Evolutionary conservation across 2,888 invertebrate genomes (phyloP).

Genomic region (Lordiphosa andalusiaca): DNA sequence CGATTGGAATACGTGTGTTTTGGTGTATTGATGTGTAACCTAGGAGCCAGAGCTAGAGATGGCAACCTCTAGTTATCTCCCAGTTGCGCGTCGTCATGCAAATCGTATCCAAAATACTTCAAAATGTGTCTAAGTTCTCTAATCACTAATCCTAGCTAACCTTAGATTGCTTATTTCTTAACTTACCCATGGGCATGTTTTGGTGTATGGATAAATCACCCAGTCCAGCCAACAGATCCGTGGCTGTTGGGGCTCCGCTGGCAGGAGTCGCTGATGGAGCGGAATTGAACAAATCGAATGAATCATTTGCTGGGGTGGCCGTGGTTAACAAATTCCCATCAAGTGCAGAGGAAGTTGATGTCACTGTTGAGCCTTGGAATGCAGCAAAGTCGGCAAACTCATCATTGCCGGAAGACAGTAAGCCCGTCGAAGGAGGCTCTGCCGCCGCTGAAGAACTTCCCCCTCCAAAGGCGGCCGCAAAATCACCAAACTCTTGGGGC

Average conservation of each 20-base stretch:
- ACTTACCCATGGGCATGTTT: slow-evolving; percentile 80
- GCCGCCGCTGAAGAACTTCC: slow-evolving; percentile 11
- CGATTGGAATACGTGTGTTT: slow-evolving; percentile 77
- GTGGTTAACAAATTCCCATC: slow-evolving; percentile 62
- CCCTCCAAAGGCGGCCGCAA: slow-evolving; percentile 85
- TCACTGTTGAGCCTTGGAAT: slow-evolving; percentile 81
- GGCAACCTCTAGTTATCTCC: slow-evolving; percentile 35
- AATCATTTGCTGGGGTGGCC: slow-evolving; percentile 69
- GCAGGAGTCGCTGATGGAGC: slow-evolving; percentile 26
- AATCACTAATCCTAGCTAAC: slow-evolving; percentile 23
- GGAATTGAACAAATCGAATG: slow-evolving; percentile 74
- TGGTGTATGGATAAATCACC: slow-evolving; percentile 80
- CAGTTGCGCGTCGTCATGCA: slow-evolving; percentile 43
- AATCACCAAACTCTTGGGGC: slow-evolving; percentile 87
- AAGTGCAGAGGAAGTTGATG: slow-evolving; percentile 32
- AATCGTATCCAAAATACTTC: slow-evolving; percentile 33
- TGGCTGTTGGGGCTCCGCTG: slow-evolving; percentile 56
- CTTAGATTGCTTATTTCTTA: slow-evolving; percentile 11
- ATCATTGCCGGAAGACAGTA: slow-evolving; percentile 79
- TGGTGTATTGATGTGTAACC: slow-evolving; percentile 38
- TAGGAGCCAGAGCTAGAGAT: slow-evolving; percentile 42
- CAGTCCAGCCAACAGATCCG: slow-evolving; percentile 81
- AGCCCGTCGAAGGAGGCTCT: slow-evolving; percentile 57
- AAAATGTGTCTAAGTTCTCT: slow-evolving; percentile 12
- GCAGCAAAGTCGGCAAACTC: slow-evolving; percentile 93